Percentiles rank a stretch among this genome's conserved stretches.
phyloP scores from a whole-genome alignment of 92 coral and sea anemone species.

The Paragorgia papillata region DNA sequence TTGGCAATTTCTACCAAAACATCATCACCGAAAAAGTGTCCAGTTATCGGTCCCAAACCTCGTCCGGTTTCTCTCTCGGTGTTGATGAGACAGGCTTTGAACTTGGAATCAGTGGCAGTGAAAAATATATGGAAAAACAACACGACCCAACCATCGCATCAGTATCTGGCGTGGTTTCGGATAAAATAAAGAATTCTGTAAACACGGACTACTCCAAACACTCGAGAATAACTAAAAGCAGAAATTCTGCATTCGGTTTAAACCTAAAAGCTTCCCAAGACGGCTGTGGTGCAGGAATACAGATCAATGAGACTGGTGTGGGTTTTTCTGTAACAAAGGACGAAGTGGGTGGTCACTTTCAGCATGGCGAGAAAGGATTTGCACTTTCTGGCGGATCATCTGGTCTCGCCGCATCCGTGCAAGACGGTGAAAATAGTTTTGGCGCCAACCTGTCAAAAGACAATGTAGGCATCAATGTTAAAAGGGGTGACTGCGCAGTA shows the following conservation, averaged over 20 bases:
- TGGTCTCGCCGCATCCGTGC: conserved; percentile 56
- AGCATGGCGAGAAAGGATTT: conserved; percentile 58
- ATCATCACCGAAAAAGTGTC: conserved; percentile 54
- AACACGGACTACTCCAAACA: conserved; percentile 59
- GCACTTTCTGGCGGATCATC: conserved; percentile 54
- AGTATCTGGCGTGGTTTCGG: conserved; percentile 55
- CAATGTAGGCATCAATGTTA: conserved; percentile 35
- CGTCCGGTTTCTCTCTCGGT: conserved; percentile 51
- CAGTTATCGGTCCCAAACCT: conserved; percentile 57
- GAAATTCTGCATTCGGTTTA: conserved; percentile 50
- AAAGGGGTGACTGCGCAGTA: conserved; percentile 36
- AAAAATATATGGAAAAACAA: conserved; percentile 57
- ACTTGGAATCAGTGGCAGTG: conserved; percentile 41
- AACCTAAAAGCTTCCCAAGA: conserved; percentile 48
- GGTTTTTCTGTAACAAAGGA: conserved; percentile 54
- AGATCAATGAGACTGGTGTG: conserved; percentile 46
- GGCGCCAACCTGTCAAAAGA: conserved; percentile 51
- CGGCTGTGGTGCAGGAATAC: conserved; percentile 52
- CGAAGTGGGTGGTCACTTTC: conserved; percentile 45
- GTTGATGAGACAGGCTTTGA: conserved; percentile 50
- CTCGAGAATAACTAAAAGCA: conserved; percentile 40
- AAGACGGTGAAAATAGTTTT: conserved; percentile 52
- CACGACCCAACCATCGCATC: conserved; percentile 66
- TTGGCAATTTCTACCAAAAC: conserved; percentile 56
- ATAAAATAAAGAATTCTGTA: conserved; percentile 50